Conservation (phyloP, 2,113 vertebrate genomes). For the Uria aalge region DNA sequence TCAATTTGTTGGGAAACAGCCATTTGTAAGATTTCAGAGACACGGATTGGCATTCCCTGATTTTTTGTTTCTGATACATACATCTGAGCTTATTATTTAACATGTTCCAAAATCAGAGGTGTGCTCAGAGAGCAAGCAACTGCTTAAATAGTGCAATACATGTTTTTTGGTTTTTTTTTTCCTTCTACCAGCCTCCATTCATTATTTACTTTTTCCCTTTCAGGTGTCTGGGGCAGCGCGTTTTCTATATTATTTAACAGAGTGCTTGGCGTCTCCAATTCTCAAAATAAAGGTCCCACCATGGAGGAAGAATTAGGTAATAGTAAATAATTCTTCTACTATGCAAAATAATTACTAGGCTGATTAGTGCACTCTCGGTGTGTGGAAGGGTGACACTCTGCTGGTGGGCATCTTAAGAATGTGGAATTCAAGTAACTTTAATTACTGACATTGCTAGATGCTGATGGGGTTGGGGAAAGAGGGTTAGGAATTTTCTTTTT, state of each 20-base stretch:
- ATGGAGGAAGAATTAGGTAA: conserved; percentile 99
- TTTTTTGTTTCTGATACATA: background rate
- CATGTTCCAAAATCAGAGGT: background rate
- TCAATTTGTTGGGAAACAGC: background rate
- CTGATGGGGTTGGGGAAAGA: background rate
- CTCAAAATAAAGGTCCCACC: conserved; percentile 81
- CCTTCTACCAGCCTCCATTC: background rate
- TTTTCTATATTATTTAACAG: conserved; percentile 98
- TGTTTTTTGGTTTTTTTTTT: too few species aligned
- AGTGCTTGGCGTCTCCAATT: conserved; percentile 87
- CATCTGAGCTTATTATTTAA: background rate
- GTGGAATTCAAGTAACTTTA: background rate
- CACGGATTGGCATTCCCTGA: background rate
- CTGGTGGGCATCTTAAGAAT: background rate
- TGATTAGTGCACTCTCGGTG: background rate
- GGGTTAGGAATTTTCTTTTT: background rate
- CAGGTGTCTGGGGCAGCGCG: conserved; percentile 97
- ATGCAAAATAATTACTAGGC: background rate
- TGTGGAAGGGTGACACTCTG: background rate
- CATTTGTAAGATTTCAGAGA: background rate
- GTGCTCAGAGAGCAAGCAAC: background rate
- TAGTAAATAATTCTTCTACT: background rate
- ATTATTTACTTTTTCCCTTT: background rate
- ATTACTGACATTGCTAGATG: background rate
- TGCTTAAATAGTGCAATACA: background rate